Conservation (phyloP, 2,113 vertebrate species). For the Mesocricetus auratus region DNA sequence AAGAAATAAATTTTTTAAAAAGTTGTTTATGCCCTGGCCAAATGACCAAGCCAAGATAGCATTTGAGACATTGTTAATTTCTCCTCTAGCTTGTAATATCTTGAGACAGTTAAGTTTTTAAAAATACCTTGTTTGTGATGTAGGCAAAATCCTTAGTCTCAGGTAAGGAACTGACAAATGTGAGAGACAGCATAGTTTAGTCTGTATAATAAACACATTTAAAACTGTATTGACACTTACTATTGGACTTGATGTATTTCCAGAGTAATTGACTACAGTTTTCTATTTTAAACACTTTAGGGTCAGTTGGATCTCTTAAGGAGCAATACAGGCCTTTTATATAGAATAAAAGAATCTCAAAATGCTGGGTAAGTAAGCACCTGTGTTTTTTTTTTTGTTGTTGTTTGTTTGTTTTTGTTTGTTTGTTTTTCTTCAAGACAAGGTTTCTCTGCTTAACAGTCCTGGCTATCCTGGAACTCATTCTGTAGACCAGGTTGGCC, state of each 20-base stretch:
- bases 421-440: too few species aligned
- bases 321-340: conserved; percentile 95
- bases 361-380: conserved; percentile 92
- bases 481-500: too few species aligned
- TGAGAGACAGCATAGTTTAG: neutral
- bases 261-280: conserved; percentile 63
- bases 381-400: conserved; percentile 21
- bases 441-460: too few species aligned
- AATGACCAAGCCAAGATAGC: conserved; percentile 12
- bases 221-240: conserved; percentile 51
- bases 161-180: neutral
- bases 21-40: neutral
- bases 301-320: conserved; percentile 96
- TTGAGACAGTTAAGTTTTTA: conserved; percentile 47
- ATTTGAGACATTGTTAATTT: conserved; percentile 49
- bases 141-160: conserved; percentile 25
- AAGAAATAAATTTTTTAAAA: neutral
- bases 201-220: conserved; percentile 27
- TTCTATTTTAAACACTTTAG: conserved; percentile 83
- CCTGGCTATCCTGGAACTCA: too few species aligned
- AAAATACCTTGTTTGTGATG: conserved; percentile 9
- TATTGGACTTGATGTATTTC: neutral
- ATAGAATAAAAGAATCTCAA: conserved; percentile 96
- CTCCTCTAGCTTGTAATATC: conserved; percentile 45
- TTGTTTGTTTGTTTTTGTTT: neutral